Evolutionary conservation across 2,113 vertebrate species (phyloP).

Genomic region (Paradisaea rubra): DNA sequence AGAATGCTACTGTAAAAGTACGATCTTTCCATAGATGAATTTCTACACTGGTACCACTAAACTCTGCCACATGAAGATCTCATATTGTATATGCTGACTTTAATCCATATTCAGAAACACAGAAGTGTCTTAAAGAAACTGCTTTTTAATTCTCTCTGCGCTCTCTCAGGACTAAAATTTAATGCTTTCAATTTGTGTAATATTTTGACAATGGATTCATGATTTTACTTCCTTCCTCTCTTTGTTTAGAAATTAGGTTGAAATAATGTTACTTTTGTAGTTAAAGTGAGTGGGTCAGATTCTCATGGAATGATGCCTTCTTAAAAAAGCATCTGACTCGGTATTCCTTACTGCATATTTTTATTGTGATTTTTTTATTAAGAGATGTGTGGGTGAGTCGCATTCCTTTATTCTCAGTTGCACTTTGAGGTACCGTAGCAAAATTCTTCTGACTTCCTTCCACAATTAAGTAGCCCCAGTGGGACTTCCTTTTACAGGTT

Average conservation of each 20-base stretch:
- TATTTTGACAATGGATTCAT: not conserved
- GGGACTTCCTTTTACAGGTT: slow-evolving; percentile 39
- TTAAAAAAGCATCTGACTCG: not conserved
- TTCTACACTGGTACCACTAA: not conserved
- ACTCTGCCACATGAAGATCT: not conserved
- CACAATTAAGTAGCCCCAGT: not conserved
- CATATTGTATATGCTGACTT: not conserved
- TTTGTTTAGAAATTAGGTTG: not conserved
- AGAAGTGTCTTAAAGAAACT: slow-evolving; percentile 1
- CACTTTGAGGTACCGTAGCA: not conserved
- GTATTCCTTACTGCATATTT: not conserved
- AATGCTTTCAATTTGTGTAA: not conserved
- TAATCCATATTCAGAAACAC: not conserved
- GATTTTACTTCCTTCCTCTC: not conserved
- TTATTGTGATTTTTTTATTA: not conserved
- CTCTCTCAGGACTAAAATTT: not conserved
- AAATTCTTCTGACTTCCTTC: slow-evolving; percentile 7
- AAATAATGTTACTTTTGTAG: not conserved
- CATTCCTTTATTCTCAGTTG: not conserved
- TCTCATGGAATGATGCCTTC: not conserved
- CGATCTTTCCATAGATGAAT: not conserved
- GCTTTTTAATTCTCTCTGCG: not conserved
- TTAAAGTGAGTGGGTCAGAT: not conserved
- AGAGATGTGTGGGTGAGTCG: not conserved
- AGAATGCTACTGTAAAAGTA: not conserved